These are phyloP conservation scores for Heliconius himera DNA, from an alignment of 1,140 invertebrate genomes.

Conservation along the genomic window DNA sequence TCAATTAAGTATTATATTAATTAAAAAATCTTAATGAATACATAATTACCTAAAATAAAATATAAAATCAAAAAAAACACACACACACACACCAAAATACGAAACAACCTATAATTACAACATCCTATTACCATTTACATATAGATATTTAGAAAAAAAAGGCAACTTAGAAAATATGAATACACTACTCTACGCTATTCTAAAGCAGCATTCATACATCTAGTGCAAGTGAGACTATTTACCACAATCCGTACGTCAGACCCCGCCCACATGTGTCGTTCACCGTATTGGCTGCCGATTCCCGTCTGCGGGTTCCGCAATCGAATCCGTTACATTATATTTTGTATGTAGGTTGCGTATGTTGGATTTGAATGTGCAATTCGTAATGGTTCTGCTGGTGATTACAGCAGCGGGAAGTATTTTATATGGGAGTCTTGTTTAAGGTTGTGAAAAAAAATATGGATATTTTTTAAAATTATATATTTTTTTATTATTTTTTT, in stretches of 20 bases:
- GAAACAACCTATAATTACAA: not conserved
- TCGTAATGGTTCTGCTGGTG: not conserved
- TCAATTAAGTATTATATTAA: not conserved
- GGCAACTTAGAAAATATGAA: not conserved
- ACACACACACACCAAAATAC: not conserved
- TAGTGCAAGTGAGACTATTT: slow-evolving; percentile 29
- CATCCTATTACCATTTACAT: not conserved
- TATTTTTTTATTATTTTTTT: too few relatives aligned
- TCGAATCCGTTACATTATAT: slow-evolving; percentile 45
- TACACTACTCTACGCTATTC: not conserved
- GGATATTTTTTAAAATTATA: too few relatives aligned
- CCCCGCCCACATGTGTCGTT: slow-evolving; percentile 57
- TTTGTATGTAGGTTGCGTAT: slow-evolving; percentile 38
- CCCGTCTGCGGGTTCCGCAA: slow-evolving; percentile 44
- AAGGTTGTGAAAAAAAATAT: too few relatives aligned
- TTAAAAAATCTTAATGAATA: not conserved
- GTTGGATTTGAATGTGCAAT: slow-evolving; percentile 25
- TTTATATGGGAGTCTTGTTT: too few relatives aligned
- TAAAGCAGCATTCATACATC: not conserved
- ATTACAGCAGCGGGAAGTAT: not conserved
- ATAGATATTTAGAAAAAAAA: not conserved
- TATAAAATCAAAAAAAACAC: not conserved
- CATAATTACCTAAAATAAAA: not conserved
- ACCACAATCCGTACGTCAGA: slow-evolving; percentile 49
- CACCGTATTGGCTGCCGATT: slow-evolving; percentile 55